Conservation (phyloP, 2,797 vertebrate genomes). For the Cuniculus paca region DNA sequence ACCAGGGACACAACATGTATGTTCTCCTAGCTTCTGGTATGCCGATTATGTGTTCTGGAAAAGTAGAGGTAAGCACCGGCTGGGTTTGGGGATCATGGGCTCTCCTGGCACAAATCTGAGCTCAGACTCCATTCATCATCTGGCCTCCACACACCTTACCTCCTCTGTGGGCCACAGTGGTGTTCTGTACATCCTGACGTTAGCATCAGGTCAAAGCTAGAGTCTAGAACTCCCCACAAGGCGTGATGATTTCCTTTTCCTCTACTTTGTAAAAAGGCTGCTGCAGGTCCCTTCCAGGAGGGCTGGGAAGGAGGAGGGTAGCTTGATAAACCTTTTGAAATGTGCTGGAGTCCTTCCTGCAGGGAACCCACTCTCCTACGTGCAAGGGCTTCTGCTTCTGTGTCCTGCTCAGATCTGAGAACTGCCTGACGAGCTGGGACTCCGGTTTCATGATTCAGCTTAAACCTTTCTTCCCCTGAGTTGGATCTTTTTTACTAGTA, state of each 20-base stretch:
- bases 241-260: background rate
- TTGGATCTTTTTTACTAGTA: background rate
- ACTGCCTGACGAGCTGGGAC: background rate
- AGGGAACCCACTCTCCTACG: background rate
- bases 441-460: background rate
- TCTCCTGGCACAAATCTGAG: background rate
- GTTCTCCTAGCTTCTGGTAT: background rate
- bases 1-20: background rate
- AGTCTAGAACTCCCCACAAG: background rate
- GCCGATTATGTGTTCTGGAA: background rate
- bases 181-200: background rate
- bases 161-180: no score
- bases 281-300: background rate
- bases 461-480: background rate
- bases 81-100: no score
- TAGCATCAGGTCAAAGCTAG: background rate
- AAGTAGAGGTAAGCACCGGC: background rate
- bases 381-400: background rate
- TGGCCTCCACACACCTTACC: background rate
- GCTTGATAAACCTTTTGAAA: background rate
- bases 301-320: background rate
- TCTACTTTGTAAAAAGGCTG: background rate
- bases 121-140: background rate
- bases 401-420: background rate
- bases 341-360: background rate